Percentiles rank a stretch among this genome's conserved stretches.
Conservation (phyloP, 2,888 invertebrate genomes). For the Elaeidobius kamerunicus region DNA sequence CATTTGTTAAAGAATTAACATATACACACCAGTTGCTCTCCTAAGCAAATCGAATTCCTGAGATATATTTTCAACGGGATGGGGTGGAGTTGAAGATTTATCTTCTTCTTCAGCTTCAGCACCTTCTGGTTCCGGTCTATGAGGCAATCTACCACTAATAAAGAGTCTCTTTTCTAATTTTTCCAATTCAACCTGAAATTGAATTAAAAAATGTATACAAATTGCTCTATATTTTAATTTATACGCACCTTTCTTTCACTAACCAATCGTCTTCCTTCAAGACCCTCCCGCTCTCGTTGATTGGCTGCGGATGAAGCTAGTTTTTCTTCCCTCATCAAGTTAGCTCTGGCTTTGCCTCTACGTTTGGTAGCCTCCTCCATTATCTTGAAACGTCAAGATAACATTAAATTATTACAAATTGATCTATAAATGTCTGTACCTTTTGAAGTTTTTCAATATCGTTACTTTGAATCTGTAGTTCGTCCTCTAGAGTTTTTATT, state of each 20-base stretch:
- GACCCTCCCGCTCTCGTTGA: constrained; percentile 60
- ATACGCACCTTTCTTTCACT: constrained; percentile 58
- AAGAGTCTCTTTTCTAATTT: constrained; percentile 75
- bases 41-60: constrained; percentile 70
- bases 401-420: no score
- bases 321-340: constrained; percentile 67
- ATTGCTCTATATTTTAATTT: not conserved
- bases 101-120: constrained; percentile 45
- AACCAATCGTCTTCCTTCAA: constrained; percentile 66
- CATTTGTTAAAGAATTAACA: not conserved
- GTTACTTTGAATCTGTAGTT: constrained; percentile 63
- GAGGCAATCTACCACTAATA: constrained; percentile 54
- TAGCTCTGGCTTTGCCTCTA: constrained; percentile 65
- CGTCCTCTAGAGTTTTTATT: constrained; percentile 64
- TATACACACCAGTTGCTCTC: constrained; percentile 60
- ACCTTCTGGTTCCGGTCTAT: constrained; percentile 44
- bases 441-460: constrained; percentile 73
- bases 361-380: constrained; percentile 72
- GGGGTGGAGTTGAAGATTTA: constrained; percentile 37
- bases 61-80: constrained; percentile 55
- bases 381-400: no score
- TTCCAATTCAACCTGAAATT: constrained; percentile 60
- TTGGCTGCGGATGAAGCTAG: constrained; percentile 65
- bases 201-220: no score
- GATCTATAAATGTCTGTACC: no score